phyloP scores from a whole-genome alignment of 2,113 vertebrate genomes.

The Hymenochirus boettgeri region DNA sequence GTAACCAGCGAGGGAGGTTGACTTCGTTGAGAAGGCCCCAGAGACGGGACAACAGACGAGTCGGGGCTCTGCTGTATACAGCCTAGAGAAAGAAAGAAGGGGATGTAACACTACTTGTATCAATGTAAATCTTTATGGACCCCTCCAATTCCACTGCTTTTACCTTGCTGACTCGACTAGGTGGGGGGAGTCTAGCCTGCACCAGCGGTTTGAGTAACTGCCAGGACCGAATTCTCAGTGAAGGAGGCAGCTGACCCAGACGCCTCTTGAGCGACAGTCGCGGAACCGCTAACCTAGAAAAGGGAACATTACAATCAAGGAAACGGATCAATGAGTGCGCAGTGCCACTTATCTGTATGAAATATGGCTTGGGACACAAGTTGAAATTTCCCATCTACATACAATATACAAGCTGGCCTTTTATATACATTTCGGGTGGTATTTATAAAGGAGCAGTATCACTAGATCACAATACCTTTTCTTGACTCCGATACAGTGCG shows the following conservation, averaged over 20 bases:
- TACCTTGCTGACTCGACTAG: constrained; percentile 18
- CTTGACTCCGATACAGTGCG: too few relatives aligned
- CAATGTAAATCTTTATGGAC: too few relatives aligned
- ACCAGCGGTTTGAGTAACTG: constrained; percentile 9
- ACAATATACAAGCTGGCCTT: too few relatives aligned
- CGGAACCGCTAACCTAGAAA: constrained; percentile 15
- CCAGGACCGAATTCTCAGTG: constrained; percentile 12
- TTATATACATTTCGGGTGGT: too few relatives aligned
- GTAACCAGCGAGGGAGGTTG: constrained; percentile 24
- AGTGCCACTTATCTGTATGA: not conserved
- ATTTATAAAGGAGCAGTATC: too few relatives aligned
- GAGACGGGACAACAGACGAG: constrained; percentile 27
- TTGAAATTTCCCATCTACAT: too few relatives aligned
- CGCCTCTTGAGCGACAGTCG: constrained; percentile 13
- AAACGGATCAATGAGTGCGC: not conserved
- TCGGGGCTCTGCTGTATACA: constrained; percentile 21
- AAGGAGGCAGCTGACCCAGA: constrained; percentile 3
- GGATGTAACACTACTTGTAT: not conserved
- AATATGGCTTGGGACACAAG: not conserved
- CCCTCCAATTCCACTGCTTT: not conserved
- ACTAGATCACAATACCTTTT: too few relatives aligned
- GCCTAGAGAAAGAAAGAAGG: not conserved
- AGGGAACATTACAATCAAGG: not conserved
- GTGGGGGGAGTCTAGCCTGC: constrained; percentile 8
- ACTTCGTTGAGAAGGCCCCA: constrained; percentile 34